Evolutionary conservation across 2,113 vertebrate species (phyloP).

Genomic region (Myotis lucifugus): DNA sequence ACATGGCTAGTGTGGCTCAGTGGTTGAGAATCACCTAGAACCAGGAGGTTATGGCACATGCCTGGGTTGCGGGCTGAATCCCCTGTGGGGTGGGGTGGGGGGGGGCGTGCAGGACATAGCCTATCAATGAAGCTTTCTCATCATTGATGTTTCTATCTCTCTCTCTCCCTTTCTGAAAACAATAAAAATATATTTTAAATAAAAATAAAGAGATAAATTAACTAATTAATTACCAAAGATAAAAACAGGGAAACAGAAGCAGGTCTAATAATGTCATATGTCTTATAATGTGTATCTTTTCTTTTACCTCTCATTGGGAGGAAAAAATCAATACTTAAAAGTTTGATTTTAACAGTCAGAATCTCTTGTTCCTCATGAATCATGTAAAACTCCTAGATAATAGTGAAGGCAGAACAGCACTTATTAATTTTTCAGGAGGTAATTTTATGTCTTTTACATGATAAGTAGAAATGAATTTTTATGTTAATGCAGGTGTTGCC

Average conservation of each 20-base stretch:
- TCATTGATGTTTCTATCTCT: too few species aligned
- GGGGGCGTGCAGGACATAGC: too few species aligned
- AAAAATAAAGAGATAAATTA: too few species aligned
- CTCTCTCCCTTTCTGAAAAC: too few species aligned
- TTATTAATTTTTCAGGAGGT: neutral
- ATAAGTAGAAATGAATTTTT: neutral
- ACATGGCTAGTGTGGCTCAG: too few species aligned
- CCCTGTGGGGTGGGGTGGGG: too few species aligned
- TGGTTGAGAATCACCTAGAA: too few species aligned
- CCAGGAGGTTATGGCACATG: too few species aligned
- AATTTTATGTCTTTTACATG: neutral
- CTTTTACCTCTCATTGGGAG: neutral
- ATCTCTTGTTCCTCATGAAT: neutral
- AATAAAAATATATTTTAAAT: neutral
- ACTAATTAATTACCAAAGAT: neutral
- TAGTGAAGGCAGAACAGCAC: neutral
- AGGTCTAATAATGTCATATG: neutral
- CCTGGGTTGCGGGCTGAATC: too few species aligned
- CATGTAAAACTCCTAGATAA: neutral
- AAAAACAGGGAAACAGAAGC: neutral
- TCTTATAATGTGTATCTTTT: neutral
- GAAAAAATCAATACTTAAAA: neutral
- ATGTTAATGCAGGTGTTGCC: neutral
- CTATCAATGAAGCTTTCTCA: too few species aligned
- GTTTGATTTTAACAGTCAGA: neutral